phyloP scores from a whole-genome alignment of 2,113 vertebrate genomes.

The Rhodinocichla rosea region DNA sequence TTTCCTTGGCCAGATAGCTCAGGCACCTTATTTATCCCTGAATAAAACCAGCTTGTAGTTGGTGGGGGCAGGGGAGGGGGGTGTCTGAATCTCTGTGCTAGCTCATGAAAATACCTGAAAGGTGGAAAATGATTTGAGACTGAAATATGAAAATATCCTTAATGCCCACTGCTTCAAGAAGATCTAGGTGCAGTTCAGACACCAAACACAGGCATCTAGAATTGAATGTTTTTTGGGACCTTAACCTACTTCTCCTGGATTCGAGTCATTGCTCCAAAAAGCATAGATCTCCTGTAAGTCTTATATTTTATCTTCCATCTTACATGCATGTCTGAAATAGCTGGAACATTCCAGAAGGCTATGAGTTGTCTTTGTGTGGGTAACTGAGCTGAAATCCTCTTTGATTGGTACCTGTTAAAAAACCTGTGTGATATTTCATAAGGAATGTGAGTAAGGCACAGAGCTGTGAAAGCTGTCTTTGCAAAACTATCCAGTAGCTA shows the following conservation, averaged over 20 bases:
- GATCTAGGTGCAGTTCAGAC: not conserved
- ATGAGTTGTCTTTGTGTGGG: not conserved
- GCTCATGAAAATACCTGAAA: not conserved
- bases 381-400: not conserved
- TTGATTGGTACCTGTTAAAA: not conserved
- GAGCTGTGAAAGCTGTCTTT: not conserved
- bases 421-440: not conserved
- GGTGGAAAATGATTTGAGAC: not conserved
- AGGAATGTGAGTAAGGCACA: not conserved
- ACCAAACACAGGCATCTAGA: not conserved
- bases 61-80: not conserved
- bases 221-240: not conserved
- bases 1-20: not conserved
- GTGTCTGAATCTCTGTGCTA: not conserved
- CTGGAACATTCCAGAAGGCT: not conserved
- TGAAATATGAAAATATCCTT: not conserved
- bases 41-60: not conserved
- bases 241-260: not conserved
- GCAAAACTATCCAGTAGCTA: not conserved
- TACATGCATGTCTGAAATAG: not conserved
- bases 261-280: not conserved
- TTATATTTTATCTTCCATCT: not conserved
- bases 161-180: not conserved
- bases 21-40: not conserved
- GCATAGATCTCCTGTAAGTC: not conserved